Evolutionary conservation across 2,797 vertebrate species (phyloP), one percentile per base, ranked within the genome.

Genomic region (Huso huso): DNA sequence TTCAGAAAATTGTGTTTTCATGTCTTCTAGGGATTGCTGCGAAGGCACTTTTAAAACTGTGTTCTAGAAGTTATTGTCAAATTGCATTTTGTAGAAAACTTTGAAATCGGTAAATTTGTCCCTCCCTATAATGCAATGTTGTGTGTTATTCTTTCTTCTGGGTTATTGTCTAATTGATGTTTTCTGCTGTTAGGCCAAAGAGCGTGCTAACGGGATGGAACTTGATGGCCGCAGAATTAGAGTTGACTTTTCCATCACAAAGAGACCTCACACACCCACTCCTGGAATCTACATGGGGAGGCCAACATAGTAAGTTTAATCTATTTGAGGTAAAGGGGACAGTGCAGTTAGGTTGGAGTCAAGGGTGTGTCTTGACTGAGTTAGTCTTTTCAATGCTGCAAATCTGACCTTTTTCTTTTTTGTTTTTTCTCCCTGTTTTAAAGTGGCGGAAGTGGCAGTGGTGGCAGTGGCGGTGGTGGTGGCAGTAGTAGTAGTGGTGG

Each of bases 241-340:
- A 71, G 96, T 98, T 63, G 96, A 99, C 79, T 99, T 93, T 72
- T 98, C 96, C 49, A 98, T 98, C 76, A 97, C 95, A 10, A 96
- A 97, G 82, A 90, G 95, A 79, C 92, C 95, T 68, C 96, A 97
- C 81, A 98, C 95, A 4, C 95, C 95, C 52, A 98, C 96, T 10
- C 96, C 95, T 77, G 95, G 96, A 74, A 96, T 99, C 80, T 98
- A 98, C 68, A 98, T 97, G 95, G 96, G 95, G 58, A 90, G 93
- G 72, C 96, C 95, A 52, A 97, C 96, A 71, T 97, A 96, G 95
- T 98, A 84, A 93, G 96, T 82, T 57, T 55, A 13, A 12, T 6
- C 65, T 52, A 73, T 23, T 58, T 48, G 55, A 10, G 10, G 18
- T 18, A n/a, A 49, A 11, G 11, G 23, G 15, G 12, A 7, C 13